phyloP scores from a whole-genome alignment of 1,140 invertebrate species.

The Argopecten irradians region DNA sequence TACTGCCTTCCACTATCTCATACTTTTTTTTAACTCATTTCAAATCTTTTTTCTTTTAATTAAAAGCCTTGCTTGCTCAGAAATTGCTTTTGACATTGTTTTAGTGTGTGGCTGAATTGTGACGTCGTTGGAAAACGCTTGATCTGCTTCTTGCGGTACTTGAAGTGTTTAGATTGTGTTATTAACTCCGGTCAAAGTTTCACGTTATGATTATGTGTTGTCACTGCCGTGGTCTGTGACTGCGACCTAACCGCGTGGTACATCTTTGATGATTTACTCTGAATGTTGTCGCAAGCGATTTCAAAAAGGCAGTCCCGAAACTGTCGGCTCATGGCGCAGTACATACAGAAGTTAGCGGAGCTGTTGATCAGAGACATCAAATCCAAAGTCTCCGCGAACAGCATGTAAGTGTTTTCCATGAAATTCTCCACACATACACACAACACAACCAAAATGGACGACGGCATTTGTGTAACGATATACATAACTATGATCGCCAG shows the following conservation, averaged over 20 bases:
- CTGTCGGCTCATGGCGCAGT: slow-evolving; percentile 95
- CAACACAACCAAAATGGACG: slow-evolving; percentile 76
- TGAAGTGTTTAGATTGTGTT: no score
- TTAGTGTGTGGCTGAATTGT: no score
- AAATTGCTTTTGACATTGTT: no score
- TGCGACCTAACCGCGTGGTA: not conserved
- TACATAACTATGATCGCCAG: slow-evolving; percentile 82
- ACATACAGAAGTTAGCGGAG: slow-evolving; percentile 93
- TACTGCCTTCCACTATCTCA: no score
- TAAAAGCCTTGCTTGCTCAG: no score
- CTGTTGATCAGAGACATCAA: slow-evolving; percentile 93
- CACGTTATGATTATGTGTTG: not conserved
- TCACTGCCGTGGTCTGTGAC: not conserved
- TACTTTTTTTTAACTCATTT: no score
- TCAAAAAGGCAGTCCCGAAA: slow-evolving; percentile 87
- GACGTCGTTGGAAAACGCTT: no score
- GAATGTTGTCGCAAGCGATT: slow-evolving; percentile 29
- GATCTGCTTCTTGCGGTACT: no score
- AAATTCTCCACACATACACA: slow-evolving; percentile 64
- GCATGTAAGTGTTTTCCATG: slow-evolving; percentile 75
- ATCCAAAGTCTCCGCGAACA: slow-evolving; percentile 92
- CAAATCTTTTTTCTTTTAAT: no score
- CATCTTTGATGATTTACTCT: not conserved
- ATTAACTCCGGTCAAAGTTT: not conserved
- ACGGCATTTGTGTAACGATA: slow-evolving; percentile 90